These are phyloP conservation scores for Bombus consobrinus DNA, from an alignment of 1,140 invertebrate species.

Conservation along the genomic window DNA sequence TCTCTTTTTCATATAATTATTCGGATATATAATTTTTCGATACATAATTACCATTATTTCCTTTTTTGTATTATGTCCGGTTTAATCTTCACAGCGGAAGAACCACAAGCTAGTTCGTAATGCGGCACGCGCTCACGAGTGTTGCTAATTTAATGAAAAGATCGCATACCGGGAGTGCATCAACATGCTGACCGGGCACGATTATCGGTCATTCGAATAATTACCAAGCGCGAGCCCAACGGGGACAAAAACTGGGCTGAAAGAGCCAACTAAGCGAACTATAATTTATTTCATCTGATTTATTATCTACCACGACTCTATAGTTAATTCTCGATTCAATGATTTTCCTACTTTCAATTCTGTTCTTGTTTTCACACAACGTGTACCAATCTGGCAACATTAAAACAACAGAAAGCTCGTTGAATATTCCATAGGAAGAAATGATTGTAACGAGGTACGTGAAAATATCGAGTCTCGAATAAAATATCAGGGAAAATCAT, in stretches of 20 bases:
- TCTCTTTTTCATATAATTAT: not conserved
- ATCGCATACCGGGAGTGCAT: constrained; percentile 35
- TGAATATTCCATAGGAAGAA: no score
- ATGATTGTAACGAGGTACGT: no score
- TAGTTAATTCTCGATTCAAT: not conserved
- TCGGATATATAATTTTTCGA: not conserved
- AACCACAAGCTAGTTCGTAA: not conserved
- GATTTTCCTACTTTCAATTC: not conserved
- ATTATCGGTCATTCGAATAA: constrained; percentile 58
- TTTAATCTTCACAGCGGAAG: not conserved
- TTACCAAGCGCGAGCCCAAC: constrained; percentile 35
- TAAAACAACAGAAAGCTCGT: no score
- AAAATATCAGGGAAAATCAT: no score
- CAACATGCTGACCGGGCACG: constrained; percentile 1
- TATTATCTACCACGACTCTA: not conserved
- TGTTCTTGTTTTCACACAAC: no score
- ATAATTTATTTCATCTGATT: constrained; percentile 48
- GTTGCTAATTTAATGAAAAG: constrained; percentile 41
- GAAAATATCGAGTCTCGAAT: no score
- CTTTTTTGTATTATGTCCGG: not conserved
- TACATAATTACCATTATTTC: not conserved
- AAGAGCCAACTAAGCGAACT: constrained; percentile 37
- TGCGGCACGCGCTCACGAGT: not conserved
- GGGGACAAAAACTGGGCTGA: constrained; percentile 19
- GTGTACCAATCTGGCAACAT: no score